These are phyloP conservation scores for Tychaedon coryphoeus DNA, from an alignment of 2,113 vertebrate genomes.

Conservation along the genomic window DNA sequence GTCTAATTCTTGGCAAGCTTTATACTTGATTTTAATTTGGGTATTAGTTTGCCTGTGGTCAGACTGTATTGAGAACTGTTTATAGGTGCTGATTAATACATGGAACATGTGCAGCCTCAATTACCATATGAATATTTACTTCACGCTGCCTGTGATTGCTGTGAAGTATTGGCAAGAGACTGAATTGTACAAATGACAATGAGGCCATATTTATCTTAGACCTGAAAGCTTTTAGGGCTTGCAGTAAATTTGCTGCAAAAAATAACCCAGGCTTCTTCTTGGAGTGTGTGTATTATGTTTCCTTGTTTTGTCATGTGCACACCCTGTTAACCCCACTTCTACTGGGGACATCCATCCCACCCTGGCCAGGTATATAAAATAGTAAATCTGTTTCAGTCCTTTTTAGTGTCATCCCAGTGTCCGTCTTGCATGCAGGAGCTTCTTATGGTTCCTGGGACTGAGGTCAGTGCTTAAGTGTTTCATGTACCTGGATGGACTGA, in stretches of 20 bases:
- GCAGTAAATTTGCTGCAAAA: constrained; percentile 16
- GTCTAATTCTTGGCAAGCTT: constrained; percentile 51
- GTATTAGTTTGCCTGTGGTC: constrained; percentile 48
- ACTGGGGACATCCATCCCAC: too few relatives aligned
- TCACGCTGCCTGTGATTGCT: neutral
- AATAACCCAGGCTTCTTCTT: constrained; percentile 2
- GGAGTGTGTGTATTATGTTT: neutral
- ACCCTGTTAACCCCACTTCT: neutral
- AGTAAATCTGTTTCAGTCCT: neutral
- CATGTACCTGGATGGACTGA: neutral
- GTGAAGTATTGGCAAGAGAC: constrained; percentile 29
- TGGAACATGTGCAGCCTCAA: constrained; percentile 16
- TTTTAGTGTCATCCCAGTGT: neutral
- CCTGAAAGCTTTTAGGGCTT: neutral
- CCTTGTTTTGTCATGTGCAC: neutral
- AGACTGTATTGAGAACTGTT: constrained; percentile 49
- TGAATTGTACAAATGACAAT: constrained; percentile 40
- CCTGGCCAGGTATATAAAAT: neutral
- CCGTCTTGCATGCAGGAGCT: neutral
- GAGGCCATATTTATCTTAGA: constrained; percentile 38
- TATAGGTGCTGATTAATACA: constrained; percentile 60
- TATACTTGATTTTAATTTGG: constrained; percentile 26
- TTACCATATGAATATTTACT: constrained; percentile 53
- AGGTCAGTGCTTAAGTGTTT: neutral
- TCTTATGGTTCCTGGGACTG: neutral